These are phyloP conservation scores for Hyalella azteca DNA, from an alignment of 2,888 invertebrate genomes.

Conservation along the genomic window DNA sequence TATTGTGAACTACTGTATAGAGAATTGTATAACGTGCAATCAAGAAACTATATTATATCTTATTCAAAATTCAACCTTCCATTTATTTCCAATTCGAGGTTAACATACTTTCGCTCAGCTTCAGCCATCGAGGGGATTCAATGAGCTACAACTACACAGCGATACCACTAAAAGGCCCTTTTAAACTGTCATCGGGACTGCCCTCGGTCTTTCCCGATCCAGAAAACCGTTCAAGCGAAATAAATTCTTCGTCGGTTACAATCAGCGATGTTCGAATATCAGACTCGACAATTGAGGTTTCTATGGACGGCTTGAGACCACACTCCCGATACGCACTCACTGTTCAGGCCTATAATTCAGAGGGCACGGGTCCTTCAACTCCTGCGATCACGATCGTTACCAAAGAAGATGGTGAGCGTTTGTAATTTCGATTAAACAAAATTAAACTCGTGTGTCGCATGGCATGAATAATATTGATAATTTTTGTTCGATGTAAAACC, in stretches of 20 bases:
- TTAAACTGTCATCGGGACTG: background rate
- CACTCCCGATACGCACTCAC: conserved; percentile 55
- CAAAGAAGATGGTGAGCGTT: conserved; percentile 58
- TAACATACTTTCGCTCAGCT: background rate
- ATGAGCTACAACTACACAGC: conserved; percentile 5
- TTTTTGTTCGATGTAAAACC: too few relatives aligned
- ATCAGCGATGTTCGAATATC: conserved; percentile 29
- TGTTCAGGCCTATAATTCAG: conserved; percentile 54
- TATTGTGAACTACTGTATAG: background rate
- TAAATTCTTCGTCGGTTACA: background rate
- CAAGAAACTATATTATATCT: too few relatives aligned
- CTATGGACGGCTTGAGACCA: conserved; percentile 45
- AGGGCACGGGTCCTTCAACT: conserved; percentile 53
- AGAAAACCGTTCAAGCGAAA: too few relatives aligned
- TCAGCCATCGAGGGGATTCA: background rate
- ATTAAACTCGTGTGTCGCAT: too few relatives aligned
- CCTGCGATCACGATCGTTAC: conserved; percentile 49
- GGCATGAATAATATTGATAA: too few relatives aligned
- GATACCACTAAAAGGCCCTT: background rate
- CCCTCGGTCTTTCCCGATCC: background rate
- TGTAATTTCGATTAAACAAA: too few relatives aligned
- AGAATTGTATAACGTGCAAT: too few relatives aligned
- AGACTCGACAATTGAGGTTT: conserved; percentile 43
- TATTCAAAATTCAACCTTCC: too few relatives aligned
- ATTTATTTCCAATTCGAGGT: background rate